Evolutionary conservation across 2,113 vertebrate species (phyloP).

Genomic region (Lamprotornis superbus): DNA sequence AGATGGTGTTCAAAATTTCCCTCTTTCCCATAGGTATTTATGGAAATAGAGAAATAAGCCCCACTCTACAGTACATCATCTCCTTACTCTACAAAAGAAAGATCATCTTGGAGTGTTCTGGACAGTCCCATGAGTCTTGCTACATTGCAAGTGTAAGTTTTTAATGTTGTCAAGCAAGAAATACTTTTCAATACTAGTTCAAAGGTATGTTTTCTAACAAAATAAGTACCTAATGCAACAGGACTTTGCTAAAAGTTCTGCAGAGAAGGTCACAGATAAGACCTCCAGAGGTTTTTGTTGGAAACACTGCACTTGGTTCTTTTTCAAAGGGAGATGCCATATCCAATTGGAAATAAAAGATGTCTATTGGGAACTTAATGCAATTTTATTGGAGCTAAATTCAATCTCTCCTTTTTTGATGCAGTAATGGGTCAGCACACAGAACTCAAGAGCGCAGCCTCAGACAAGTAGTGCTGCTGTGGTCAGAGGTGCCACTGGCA

Average conservation of each 20-base stretch:
- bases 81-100: background rate
- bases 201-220: background rate
- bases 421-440: slow-evolving; percentile 58
- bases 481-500: slow-evolving; percentile 23
- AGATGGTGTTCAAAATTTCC: background rate
- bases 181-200: background rate
- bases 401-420: slow-evolving; percentile 47
- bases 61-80: background rate
- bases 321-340: slow-evolving; percentile 34
- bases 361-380: slow-evolving; percentile 38
- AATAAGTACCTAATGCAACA: background rate
- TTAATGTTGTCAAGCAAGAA: background rate
- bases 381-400: slow-evolving; percentile 55
- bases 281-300: slow-evolving; percentile 23
- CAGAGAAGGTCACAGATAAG: slow-evolving; percentile 27
- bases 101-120: background rate
- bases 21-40: background rate
- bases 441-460: slow-evolving; percentile 8
- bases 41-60: background rate
- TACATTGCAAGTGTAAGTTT: background rate
- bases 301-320: background rate
- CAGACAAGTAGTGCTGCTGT: background rate
- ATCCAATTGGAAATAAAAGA: slow-evolving; percentile 56
- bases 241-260: slow-evolving; percentile 13
- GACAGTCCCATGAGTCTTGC: background rate